These are phyloP conservation scores for Rhopalosiphum maidis DNA, from an alignment of 1,140 invertebrate species.

Conservation along the genomic window DNA sequence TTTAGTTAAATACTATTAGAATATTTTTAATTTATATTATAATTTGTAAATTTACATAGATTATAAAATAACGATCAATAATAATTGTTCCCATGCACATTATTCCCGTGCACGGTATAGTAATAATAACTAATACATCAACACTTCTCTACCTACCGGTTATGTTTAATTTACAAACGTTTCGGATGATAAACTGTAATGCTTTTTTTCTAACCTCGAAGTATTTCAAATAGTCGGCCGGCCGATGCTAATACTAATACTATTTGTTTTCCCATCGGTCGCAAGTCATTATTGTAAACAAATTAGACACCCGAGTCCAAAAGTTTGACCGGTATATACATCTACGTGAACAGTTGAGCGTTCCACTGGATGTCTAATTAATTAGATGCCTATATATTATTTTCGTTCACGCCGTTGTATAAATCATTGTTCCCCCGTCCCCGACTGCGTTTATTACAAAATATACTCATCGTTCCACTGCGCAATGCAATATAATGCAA, in stretches of 20 bases:
- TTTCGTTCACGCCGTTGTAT: not conserved
- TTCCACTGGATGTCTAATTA: not conserved
- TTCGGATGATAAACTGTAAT: not conserved
- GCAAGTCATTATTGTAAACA: conserved; percentile 27
- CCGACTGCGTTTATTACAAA: not conserved
- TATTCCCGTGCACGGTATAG: not conserved
- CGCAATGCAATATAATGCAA: not conserved
- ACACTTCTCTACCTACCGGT: not conserved
- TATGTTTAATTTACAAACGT: not conserved
- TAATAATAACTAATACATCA: not conserved
- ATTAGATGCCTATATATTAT: conserved; percentile 6
- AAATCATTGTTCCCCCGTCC: not conserved
- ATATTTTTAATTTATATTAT: conserved; percentile 28
- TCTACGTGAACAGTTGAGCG: not conserved
- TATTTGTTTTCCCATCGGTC: conserved; percentile 21
- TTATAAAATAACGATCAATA: not conserved
- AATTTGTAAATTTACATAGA: conserved; percentile 32
- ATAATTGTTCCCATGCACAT: conserved; percentile 14
- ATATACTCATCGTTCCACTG: not conserved
- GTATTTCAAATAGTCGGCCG: not conserved
- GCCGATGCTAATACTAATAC: conserved; percentile 2
- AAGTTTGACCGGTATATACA: not conserved
- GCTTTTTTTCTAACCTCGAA: not conserved
- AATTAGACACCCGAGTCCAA: conserved; percentile 23
- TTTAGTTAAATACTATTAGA: conserved; percentile 12